Evolutionary conservation across 1,140 invertebrate species (phyloP).

Genomic region (Subanguina moxae): DNA sequence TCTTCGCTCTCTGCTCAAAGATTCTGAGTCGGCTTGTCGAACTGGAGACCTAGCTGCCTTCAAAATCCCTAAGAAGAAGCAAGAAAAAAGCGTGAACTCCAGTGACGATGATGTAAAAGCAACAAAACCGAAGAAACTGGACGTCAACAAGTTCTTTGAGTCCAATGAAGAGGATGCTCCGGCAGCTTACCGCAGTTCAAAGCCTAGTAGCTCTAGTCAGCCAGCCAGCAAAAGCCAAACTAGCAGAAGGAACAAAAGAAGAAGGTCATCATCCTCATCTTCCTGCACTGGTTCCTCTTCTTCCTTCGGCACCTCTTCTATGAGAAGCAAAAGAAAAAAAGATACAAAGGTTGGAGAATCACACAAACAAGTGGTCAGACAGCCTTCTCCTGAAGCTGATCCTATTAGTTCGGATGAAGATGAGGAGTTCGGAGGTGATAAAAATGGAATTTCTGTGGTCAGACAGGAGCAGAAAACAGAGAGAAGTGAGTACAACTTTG

Average conservation of each 20-base stretch:
- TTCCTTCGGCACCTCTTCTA: not conserved
- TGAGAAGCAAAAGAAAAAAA: not conserved
- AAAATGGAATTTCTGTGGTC: not conserved
- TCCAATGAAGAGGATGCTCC: not conserved
- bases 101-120: not conserved
- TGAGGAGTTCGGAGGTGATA: not conserved
- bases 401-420: conserved; percentile 4
- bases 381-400: not conserved
- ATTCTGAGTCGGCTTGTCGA: not conserved
- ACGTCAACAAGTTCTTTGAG: not conserved
- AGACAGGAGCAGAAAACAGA: not conserved
- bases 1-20: not conserved
- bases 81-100: not conserved
- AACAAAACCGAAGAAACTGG: not conserved
- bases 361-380: not conserved
- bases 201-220: not conserved
- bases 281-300: not conserved
- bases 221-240: not conserved
- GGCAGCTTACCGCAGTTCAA: not conserved
- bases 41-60: not conserved
- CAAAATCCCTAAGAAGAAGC: not conserved
- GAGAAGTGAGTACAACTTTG: not conserved
- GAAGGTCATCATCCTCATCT: not conserved
- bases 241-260: not conserved
- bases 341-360: not conserved